Conservation (phyloP, 2,797 vertebrate species). For the Mycteria americana region DNA sequence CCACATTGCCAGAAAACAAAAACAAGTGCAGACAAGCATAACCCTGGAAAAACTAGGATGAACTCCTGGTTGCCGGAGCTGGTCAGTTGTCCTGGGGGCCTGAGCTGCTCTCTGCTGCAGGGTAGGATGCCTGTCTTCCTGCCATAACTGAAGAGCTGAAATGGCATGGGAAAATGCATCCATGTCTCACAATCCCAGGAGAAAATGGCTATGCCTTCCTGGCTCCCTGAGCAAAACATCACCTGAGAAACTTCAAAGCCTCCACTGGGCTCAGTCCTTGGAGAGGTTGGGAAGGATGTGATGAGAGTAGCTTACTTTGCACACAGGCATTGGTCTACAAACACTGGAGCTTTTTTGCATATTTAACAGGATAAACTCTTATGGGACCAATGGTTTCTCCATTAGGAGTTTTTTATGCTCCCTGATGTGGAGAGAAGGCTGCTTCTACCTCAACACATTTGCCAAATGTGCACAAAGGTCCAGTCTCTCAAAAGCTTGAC, state of each 20-base stretch:
- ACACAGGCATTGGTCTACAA: background rate
- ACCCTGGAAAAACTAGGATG: background rate
- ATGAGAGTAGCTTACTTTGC: background rate
- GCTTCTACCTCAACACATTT: background rate
- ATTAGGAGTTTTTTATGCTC: background rate
- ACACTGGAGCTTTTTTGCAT: background rate
- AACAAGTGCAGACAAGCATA: background rate
- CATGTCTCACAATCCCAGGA: background rate
- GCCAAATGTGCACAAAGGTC: background rate
- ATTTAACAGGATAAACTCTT: background rate
- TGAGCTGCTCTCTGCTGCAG: background rate
- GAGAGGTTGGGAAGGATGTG: background rate
- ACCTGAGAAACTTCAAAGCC: background rate
- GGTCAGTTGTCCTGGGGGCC: background rate
- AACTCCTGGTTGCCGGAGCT: background rate
- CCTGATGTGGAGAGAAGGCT: background rate
- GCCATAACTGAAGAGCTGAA: background rate
- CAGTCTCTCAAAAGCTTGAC: background rate
- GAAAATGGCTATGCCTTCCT: background rate
- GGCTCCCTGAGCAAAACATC: background rate
- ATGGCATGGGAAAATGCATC: background rate
- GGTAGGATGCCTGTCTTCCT: background rate
- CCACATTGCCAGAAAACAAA: background rate
- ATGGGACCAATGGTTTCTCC: background rate
- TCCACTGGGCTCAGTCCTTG: background rate